These are phyloP conservation scores for Heterochromis multidens DNA, from an alignment of 2,113 vertebrate species.

Conservation along the genomic window DNA sequence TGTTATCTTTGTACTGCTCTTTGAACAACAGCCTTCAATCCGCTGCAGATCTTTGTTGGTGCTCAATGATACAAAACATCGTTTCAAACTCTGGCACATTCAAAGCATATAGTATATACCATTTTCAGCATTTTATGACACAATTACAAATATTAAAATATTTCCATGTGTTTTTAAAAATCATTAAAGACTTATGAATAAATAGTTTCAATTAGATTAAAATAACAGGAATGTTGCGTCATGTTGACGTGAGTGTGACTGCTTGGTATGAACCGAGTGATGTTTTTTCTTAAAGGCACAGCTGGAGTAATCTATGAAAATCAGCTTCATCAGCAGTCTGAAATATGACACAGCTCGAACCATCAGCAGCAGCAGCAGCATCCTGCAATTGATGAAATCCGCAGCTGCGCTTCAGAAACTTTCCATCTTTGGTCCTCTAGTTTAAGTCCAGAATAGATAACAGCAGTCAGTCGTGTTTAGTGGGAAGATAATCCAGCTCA, in stretches of 20 bases:
- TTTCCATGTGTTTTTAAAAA: background rate
- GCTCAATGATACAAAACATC: background rate
- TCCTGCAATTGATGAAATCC: background rate
- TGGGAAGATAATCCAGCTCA: constrained; percentile 68
- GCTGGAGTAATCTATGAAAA: background rate
- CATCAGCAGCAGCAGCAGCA: background rate
- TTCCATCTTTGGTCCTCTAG: background rate
- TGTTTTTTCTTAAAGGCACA: background rate
- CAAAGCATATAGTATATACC: background rate
- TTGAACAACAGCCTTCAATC: background rate
- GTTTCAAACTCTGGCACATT: background rate
- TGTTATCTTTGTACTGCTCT: background rate
- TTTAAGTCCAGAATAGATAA: background rate
- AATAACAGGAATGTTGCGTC: background rate
- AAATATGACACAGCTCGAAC: background rate
- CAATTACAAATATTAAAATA: background rate
- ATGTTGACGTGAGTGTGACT: background rate
- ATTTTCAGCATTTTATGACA: background rate
- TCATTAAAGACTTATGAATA: background rate
- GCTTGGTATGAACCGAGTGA: background rate
- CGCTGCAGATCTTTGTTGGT: background rate
- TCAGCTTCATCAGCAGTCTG: background rate
- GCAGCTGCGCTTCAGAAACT: background rate
- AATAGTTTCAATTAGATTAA: background rate
- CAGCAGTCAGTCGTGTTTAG: background rate